phyloP scores from a whole-genome alignment of 1,140 invertebrate species.

The Drosophila busckii region DNA sequence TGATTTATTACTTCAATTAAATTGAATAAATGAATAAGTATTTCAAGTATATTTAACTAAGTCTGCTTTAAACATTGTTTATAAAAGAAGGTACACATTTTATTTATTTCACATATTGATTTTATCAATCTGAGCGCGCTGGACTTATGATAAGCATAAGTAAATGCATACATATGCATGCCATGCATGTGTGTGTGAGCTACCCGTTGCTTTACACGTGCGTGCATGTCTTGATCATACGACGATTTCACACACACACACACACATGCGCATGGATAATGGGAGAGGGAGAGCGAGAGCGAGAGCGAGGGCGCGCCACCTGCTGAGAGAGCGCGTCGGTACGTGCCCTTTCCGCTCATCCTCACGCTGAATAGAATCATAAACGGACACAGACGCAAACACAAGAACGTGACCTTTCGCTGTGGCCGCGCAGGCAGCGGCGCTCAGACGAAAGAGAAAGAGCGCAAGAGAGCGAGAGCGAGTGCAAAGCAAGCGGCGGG shows the following conservation, averaged over 20 bases:
- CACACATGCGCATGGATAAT: background rate
- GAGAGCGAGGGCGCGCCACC: slow-evolving; percentile 1
- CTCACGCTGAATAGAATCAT: background rate
- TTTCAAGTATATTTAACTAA: too few relatives aligned
- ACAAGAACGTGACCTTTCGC: slow-evolving; percentile 13
- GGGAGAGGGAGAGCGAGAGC: background rate
- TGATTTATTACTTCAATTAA: too few relatives aligned
- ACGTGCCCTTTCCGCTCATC: slow-evolving; percentile 21
- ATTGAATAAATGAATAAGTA: too few relatives aligned
- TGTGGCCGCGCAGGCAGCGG: background rate
- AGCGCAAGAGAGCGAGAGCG: background rate
- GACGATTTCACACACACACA: background rate
- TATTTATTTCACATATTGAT: too few relatives aligned
- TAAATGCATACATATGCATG: background rate
- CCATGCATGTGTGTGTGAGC: background rate
- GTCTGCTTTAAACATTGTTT: too few relatives aligned
- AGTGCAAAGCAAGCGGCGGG: background rate
- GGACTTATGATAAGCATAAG: background rate
- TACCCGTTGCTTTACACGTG: background rate
- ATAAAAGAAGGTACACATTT: too few relatives aligned
- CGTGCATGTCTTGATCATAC: slow-evolving; percentile 8
- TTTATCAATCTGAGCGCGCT: too few relatives aligned
- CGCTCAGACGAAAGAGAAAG: background rate
- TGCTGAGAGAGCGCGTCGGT: slow-evolving; percentile 16
- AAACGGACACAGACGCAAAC: too few relatives aligned